Base-by-base conservation (phyloP, 2,888 invertebrate genomes). In the Calameuta idolon region DNA sequence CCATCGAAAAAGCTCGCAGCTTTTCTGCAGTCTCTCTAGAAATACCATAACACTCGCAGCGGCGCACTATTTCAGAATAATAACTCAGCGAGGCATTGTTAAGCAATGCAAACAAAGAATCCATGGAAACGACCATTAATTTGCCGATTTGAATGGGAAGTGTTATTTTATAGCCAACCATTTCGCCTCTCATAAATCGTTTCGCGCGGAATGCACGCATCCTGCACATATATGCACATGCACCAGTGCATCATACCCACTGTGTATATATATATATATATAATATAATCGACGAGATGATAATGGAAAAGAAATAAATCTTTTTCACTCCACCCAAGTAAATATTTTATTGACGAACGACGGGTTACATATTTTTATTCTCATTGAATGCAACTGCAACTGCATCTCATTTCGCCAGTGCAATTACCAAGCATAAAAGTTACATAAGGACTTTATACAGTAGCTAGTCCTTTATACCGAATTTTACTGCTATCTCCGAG, bases 81-180 rank as follows among this genome's bases (percentile, higher is more conserved):
- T 88, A 89, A 88, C 85, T 88, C 86, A 85, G 83, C 85, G 77
- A 40, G 71, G 71, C 82, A 88, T 88, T 87, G 88, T 87, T 84
- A 83, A 74, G 71, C 69, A 75, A 75, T 55, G 85, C 83, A 86
- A 87, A 89, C 89, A 87, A 90, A 90, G 89, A 89, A 88, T 89
- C 85, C 86, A 85, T 85, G 87, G 87, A 89, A 89, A 86, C 85
- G 87, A 80, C 89, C 89, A 89, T 89, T 90, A 90, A 89, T 90
- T 89, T 87, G 86, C 82, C 85, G 87, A 86, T 88, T 87, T 89
- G 88, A 90, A 89, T 90, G 85, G 88, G 85, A 88, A 89, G 88
- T 90, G 88, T 90, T 90, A 90, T 90, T 90, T 90, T 90, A 90
- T 89, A 88, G 88, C 86, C 84, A 83, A 83, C 83, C 84, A 81